Evolutionary conservation across 2,888 invertebrate species (phyloP).

Genomic region (Linnaemya tessellans): DNA sequence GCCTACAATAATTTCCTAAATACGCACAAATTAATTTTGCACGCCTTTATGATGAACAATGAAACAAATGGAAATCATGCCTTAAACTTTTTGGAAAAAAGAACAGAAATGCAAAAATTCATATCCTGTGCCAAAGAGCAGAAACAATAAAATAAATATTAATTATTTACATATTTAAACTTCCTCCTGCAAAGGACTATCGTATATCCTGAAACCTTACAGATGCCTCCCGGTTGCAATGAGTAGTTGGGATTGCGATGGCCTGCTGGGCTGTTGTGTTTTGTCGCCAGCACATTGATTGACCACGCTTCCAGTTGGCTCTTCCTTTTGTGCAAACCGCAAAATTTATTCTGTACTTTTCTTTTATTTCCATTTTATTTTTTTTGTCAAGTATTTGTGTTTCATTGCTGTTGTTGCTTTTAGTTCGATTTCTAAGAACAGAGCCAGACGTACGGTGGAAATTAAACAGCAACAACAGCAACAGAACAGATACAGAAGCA

Average conservation of each 20-base stretch:
- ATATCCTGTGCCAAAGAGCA: constrained; percentile 10
- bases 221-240: constrained; percentile 51
- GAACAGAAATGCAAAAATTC: background rate
- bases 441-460: background rate
- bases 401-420: background rate
- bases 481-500: background rate
- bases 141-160: constrained; percentile 24
- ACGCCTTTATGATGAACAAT: background rate
- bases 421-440: background rate
- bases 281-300: constrained; percentile 32
- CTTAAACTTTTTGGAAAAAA: background rate
- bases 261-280: constrained; percentile 55
- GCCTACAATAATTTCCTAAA: background rate
- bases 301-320: constrained; percentile 50
- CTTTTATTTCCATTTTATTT: background rate
- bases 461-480: background rate
- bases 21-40: constrained; percentile 16
- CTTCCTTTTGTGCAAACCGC: constrained; percentile 55
- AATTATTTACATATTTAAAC: constrained; percentile 44
- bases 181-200: constrained; percentile 55
- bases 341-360: constrained; percentile 32
- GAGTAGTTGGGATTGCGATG: constrained; percentile 40
- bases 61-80: background rate
- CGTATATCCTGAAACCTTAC: constrained; percentile 68
- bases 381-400: constrained; percentile 39